phyloP scores from a whole-genome alignment of 1,140 invertebrate species.

The Trypoxylus dichotomus region DNA sequence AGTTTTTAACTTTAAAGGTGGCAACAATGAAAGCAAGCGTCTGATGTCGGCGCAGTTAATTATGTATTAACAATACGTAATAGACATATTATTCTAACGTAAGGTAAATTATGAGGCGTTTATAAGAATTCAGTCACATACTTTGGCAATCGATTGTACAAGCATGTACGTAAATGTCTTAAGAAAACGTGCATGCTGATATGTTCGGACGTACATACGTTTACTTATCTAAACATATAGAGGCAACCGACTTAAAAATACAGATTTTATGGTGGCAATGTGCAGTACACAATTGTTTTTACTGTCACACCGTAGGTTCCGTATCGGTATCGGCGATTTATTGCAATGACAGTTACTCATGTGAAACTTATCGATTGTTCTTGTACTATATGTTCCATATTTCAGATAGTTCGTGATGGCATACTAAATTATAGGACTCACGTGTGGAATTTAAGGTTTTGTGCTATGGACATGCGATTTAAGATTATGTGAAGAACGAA shows the following conservation, averaged over 20 bases:
- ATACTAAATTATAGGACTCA: background rate
- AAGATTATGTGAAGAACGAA: too few species aligned
- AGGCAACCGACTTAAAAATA: background rate
- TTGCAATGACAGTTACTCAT: background rate
- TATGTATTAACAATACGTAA: too few species aligned
- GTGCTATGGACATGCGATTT: too few species aligned
- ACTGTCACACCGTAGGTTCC: background rate
- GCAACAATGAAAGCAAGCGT: too few species aligned
- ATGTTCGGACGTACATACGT: background rate
- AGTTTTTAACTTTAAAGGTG: too few species aligned
- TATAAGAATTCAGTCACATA: too few species aligned
- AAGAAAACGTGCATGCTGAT: background rate
- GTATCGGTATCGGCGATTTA: background rate
- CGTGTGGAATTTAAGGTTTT: background rate
- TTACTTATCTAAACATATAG: background rate
- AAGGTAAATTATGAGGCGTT: too few species aligned
- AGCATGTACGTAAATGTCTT: background rate
- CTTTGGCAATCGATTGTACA: too few species aligned
- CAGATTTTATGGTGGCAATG: background rate
- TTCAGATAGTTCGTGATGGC: background rate
- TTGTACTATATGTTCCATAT: background rate
- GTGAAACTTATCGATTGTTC: slow-evolving; percentile 2
- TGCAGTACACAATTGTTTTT: background rate
- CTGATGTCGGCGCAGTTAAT: too few species aligned
- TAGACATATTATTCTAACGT: too few species aligned